These are phyloP conservation scores for Xenopus tropicalis DNA, from an alignment of 2,113 vertebrate species.

Conservation along the genomic window UCB_Xtro_10.0 CM004447.2:21368501-21369000, in stretches of 20 bases:
- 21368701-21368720: neutral
- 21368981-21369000: too few relatives aligned
- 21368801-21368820: too few relatives aligned
- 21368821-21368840: too few relatives aligned
- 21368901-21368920: too few relatives aligned
- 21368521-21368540: constrained; percentile 14
- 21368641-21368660: constrained; percentile 13
- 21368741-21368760: neutral
- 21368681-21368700: constrained; percentile 31
- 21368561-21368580: constrained; percentile 28
- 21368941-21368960: too few relatives aligned
- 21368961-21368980: too few relatives aligned
- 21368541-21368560: neutral
- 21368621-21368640: constrained; percentile 39
- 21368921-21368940: too few relatives aligned
- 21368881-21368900: too few relatives aligned
- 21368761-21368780: too few relatives aligned
- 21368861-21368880: too few relatives aligned
- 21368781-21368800: too few relatives aligned
- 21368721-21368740: neutral
- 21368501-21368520: neutral
- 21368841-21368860: too few relatives aligned
- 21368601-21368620: constrained; percentile 36
- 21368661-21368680: constrained; percentile 37
- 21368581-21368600: constrained; percentile 20